Conservation (phyloP, 2,113 vertebrate species). For the Myiopsitta monachus region DNA sequence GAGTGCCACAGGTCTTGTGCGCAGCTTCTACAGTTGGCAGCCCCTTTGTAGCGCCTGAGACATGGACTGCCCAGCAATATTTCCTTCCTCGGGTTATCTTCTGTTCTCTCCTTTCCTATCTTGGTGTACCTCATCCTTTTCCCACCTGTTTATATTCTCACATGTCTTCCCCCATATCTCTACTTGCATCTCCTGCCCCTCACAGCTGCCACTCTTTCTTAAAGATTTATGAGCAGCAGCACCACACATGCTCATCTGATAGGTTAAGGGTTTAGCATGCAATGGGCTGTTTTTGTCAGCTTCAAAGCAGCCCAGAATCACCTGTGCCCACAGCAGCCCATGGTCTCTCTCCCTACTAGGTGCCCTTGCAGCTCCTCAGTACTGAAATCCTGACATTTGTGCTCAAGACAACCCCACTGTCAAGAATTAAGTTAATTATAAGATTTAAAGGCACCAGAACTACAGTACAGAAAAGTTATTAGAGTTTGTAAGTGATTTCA, state of each 20-base stretch:
- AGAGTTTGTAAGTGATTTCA: neutral
- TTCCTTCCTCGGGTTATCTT: neutral
- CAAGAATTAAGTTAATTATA: neutral
- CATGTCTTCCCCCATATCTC: neutral
- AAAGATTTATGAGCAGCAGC: neutral
- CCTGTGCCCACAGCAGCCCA: neutral
- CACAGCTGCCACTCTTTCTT: neutral
- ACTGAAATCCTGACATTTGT: neutral
- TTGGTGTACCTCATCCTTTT: neutral
- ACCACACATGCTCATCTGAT: neutral
- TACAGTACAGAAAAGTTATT: neutral
- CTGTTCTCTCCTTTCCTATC: neutral
- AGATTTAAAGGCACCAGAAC: neutral
- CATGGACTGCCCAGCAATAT: accelerated
- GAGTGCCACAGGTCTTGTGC: neutral
- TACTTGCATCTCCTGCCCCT: neutral
- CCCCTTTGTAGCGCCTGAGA: neutral
- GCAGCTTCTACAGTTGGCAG: neutral
- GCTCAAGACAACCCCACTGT: neutral
- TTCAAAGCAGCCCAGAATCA: neutral
- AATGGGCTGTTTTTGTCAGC: neutral
- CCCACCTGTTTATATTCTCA: neutral
- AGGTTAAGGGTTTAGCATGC: neutral
- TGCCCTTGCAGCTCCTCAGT: neutral
- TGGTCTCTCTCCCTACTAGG: neutral